Base-by-base conservation (phyloP, 2,888 invertebrate genomes). In the Trichogramma evanescens region DNA sequence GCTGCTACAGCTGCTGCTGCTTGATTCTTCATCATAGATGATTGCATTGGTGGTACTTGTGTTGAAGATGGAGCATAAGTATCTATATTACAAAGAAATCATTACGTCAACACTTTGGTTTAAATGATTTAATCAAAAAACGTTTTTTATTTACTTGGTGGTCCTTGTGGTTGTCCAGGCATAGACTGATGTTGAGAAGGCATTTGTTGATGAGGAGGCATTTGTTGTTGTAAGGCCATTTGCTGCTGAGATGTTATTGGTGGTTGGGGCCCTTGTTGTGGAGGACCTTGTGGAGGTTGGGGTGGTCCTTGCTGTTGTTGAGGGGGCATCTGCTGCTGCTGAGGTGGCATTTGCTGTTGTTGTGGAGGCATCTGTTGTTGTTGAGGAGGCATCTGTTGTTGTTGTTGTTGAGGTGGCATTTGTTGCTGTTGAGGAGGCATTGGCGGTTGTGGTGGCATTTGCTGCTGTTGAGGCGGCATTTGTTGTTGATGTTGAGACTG, bases 291-390 rank as follows among this genome's bases (percentile, higher is more conserved):
- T 40, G 59, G 65, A 3, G 59, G 53, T 54, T 62, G 55, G 56
- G 66, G 66, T 54, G 66, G 69, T 39, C 67, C 68, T 50, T 71
- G 68, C 49, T 66, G 70, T 53, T 58, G 76, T 69, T 51, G 57
- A 3, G 55, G 53, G 5, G 45, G 60, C 52, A 74, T 71, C 55
- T 67, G 70, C 59, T 76, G 76, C 13, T 71, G 69, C 10, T 13
- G 13, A 13, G 13, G 13, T 13, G 13, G 13, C 13, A 13, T 13
- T 13, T 13, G 13, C 13, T 13, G 13, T 13, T 13, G 13, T 40
- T 58, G 61, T 0, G 13, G 13, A 13, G 13, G n/a, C n/a, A 54
- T 10, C 13, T 43, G 57, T 38, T 41, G 57, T 13, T 56, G 61
- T 38, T 52, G 49, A 4, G 54, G 49, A 26, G 55, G 45, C 45